Conservation (phyloP, 2,113 vertebrate species). For the Osmerus eperlanus region DNA sequence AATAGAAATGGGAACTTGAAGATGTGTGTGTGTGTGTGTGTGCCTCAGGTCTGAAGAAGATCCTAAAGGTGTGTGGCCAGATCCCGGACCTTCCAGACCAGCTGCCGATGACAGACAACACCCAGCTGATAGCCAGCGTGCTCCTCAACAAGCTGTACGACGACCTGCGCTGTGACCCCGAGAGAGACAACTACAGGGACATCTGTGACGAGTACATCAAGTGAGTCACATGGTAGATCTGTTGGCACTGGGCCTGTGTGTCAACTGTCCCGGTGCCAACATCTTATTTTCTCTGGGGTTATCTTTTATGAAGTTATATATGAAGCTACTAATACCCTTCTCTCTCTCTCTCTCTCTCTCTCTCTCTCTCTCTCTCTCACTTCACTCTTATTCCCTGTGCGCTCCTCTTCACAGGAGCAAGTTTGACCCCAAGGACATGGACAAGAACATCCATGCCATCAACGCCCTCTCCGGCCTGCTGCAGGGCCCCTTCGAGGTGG, state of each 20-base stretch:
- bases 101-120: constrained; percentile 89
- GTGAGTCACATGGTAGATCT: constrained; percentile 62
- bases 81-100: constrained; percentile 88
- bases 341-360: not conserved
- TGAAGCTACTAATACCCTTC: too few species aligned
- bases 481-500: constrained; percentile 93
- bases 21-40: not conserved
- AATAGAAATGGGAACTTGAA: not conserved
- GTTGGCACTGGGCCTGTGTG: too few species aligned
- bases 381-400: not conserved
- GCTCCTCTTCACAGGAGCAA: constrained; percentile 74
- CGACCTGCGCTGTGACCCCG: constrained; percentile 88
- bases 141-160: constrained; percentile 91
- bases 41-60: constrained; percentile 87
- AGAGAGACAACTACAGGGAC: constrained; percentile 84
- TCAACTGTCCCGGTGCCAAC: too few species aligned
- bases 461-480: constrained; percentile 90
- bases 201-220: constrained; percentile 90
- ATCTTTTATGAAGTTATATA: too few species aligned
- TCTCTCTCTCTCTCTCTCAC: not conserved
- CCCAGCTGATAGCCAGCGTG: constrained; percentile 88
- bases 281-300: too few species aligned
- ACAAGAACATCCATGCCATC: constrained; percentile 92
- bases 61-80: constrained; percentile 92
- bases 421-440: constrained; percentile 95